Evolutionary conservation across 2,888 invertebrate genomes (phyloP).

Genomic region (Oxyscelio sp.): DNA sequence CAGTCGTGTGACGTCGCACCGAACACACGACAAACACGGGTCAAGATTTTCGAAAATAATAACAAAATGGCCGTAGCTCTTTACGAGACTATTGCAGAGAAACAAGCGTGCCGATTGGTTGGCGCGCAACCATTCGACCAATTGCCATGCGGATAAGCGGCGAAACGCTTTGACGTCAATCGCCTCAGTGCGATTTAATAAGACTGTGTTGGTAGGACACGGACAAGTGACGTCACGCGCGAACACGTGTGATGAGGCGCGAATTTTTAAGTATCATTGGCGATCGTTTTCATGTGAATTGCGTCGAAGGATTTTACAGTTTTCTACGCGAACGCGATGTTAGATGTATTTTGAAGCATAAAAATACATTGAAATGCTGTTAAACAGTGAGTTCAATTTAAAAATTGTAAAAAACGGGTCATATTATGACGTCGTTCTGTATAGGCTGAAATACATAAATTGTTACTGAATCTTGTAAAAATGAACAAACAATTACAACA

Average conservation of each 20-base stretch:
- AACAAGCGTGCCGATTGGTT: conserved; percentile 61
- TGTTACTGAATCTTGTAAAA: too few relatives aligned
- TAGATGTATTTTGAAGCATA: too few relatives aligned
- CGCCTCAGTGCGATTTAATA: conserved; percentile 32
- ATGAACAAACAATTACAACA: too few relatives aligned
- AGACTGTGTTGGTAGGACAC: not conserved
- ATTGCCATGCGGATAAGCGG: conserved; percentile 58
- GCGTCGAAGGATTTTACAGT: too few relatives aligned
- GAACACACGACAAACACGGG: conserved; percentile 81
- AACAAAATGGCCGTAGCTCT: conserved; percentile 86
- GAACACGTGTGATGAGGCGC: not conserved
- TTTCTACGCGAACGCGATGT: too few relatives aligned
- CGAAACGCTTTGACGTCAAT: conserved; percentile 71
- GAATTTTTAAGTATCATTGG: too few relatives aligned
- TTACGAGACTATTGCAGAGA: conserved; percentile 83
- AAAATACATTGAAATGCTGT: too few relatives aligned
- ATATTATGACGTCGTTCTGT: too few relatives aligned
- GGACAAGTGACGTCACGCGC: not conserved
- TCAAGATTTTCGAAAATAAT: conserved; percentile 88
- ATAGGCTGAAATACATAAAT: too few relatives aligned
- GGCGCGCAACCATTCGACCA: conserved; percentile 9
- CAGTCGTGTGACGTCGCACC: conserved; percentile 76
- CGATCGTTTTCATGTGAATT: too few relatives aligned
- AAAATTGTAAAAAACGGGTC: too few relatives aligned
- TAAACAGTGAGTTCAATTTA: too few relatives aligned